Conservation (phyloP, 1,140 invertebrate genomes). For the Eumaeus atala region DNA sequence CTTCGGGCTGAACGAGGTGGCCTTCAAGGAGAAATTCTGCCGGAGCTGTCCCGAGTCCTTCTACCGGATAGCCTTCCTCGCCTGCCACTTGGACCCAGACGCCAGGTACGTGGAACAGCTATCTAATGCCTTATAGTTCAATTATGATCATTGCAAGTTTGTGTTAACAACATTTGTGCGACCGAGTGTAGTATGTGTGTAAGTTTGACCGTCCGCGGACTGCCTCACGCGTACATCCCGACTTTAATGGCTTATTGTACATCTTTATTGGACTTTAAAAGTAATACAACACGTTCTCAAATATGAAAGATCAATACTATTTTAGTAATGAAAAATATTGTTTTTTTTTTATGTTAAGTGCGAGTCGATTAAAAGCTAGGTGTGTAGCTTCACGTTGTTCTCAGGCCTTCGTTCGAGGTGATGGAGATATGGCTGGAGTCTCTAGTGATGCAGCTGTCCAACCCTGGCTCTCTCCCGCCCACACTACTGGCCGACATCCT, state of each 20-base stretch:
- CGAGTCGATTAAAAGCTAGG: neutral
- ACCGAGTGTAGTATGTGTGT: too few relatives aligned
- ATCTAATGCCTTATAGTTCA: too few relatives aligned
- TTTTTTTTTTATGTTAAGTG: too few relatives aligned
- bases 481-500: slow-evolving; percentile 85
- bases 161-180: too few relatives aligned
- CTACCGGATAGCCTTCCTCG: slow-evolving; percentile 90
- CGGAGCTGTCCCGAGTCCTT: slow-evolving; percentile 90
- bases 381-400: neutral
- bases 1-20: slow-evolving; percentile 91
- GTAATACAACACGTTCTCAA: too few relatives aligned
- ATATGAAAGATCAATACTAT: too few relatives aligned
- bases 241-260: too few relatives aligned
- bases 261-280: too few relatives aligned
- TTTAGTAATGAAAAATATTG: too few relatives aligned
- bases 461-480: slow-evolving; percentile 77
- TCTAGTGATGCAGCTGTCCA: slow-evolving; percentile 81
- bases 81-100: slow-evolving; percentile 92
- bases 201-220: too few relatives aligned
- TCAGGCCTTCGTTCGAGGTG: slow-evolving; percentile 89
- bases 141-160: too few relatives aligned
- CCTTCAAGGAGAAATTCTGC: slow-evolving; percentile 92
- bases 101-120: slow-evolving; percentile 74
- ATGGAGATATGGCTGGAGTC: slow-evolving; percentile 88
- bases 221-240: too few relatives aligned